A percentile compares a stretch with the other conserved stretches of the same genome.
phyloP scores from a whole-genome alignment of 2,888 invertebrate species.

The Perdita meconis region DNA sequence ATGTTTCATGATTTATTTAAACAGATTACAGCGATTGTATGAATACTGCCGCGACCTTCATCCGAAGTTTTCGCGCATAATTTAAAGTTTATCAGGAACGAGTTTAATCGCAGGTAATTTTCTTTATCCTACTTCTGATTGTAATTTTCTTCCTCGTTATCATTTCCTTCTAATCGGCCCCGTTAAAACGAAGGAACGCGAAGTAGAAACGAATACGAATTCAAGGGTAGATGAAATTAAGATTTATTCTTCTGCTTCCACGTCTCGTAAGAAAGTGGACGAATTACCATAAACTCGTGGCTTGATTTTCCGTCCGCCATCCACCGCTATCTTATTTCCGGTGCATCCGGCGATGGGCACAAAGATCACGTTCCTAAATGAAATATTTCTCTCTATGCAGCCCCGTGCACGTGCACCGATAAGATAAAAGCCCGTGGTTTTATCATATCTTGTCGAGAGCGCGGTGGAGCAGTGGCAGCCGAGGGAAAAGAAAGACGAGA shows the following conservation, averaged over 20 bases:
- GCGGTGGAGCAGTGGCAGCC: conserved; percentile 2
- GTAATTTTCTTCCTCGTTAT: not conserved
- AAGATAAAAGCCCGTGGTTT: conserved; percentile 37
- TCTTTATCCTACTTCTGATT: no score
- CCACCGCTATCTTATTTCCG: conserved; percentile 46
- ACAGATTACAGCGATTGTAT: no score
- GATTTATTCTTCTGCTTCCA: conserved; percentile 13
- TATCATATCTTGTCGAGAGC: conserved; percentile 42
- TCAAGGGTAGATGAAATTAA: conserved; percentile 1
- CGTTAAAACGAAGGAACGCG: not conserved
- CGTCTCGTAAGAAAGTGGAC: not conserved
- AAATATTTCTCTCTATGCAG: conserved; percentile 42
- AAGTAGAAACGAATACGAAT: not conserved
- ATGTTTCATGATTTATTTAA: no score
- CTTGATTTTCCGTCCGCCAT: conserved; percentile 31
- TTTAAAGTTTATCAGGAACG: no score
- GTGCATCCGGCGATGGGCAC: conserved; percentile 12
- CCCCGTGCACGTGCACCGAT: conserved; percentile 37
- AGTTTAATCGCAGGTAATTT: no score
- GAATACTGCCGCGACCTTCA: no score
- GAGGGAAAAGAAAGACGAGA: conserved; percentile 19
- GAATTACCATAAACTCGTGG: conserved; percentile 43
- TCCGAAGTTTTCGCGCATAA: no score
- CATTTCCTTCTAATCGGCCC: not conserved
- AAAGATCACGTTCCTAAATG: conserved; percentile 24